Percentiles rank a stretch among this genome's conserved stretches.
Evolutionary conservation across 2,797 vertebrate species (phyloP).

Genomic region (Chelmon rostratus): DNA sequence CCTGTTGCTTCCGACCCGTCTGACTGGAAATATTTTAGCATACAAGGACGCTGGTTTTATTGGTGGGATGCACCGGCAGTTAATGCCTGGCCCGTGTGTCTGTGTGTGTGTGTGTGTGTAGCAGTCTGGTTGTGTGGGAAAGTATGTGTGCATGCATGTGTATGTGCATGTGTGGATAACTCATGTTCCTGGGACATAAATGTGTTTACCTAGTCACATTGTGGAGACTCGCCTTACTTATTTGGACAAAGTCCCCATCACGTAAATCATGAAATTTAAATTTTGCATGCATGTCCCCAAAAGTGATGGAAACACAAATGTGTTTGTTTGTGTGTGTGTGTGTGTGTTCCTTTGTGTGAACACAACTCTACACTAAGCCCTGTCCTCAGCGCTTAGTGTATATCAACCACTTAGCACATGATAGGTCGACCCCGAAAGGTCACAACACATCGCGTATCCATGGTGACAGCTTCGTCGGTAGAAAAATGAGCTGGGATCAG

Average conservation of each 20-base stretch:
- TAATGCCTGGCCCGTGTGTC: conserved; percentile 18
- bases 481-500: conserved; percentile 60
- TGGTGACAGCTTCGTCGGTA: conserved; percentile 70
- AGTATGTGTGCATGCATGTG: neutral
- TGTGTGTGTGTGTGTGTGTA: conserved; percentile 29
- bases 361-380: conserved; percentile 65
- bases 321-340: conserved; percentile 16
- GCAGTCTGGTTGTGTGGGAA: conserved; percentile 12
- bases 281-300: too few relatives aligned
- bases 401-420: conserved; percentile 71
- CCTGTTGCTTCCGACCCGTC: neutral
- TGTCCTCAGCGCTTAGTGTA: conserved; percentile 58
- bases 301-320: conserved; percentile 9
- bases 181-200: too few relatives aligned
- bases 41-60: neutral
- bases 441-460: conserved; percentile 68
- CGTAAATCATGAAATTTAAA: too few relatives aligned
- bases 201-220: too few relatives aligned
- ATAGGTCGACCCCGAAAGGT: conserved; percentile 78
- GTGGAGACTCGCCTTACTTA: too few relatives aligned
- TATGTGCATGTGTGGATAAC: neutral
- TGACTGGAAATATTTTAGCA: conserved; percentile 5
- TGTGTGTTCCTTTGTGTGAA: conserved; percentile 51
- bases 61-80: neutral
- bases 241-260: too few relatives aligned